Evolutionary conservation across 2,113 vertebrate genomes (phyloP), one percentile per base, ranked within the genome.

Genomic region (Trachemys scripta): DNA sequence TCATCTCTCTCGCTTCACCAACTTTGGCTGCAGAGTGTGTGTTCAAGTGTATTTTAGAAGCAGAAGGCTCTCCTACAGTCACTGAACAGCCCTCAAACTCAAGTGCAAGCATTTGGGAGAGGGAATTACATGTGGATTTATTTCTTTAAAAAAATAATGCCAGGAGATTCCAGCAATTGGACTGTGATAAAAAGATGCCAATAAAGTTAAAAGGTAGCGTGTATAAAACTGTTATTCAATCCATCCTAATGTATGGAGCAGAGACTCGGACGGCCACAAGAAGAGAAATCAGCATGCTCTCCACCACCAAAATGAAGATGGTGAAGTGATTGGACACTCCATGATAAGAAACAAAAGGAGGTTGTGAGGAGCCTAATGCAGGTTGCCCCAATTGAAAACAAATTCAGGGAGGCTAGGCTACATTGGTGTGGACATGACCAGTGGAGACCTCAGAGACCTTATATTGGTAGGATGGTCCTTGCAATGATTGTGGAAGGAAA

Each of bases 1-100:
- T 98, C 93, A 96, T 97, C 91, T 96, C 83, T 95, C 94, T 97
- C 5, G 17, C 82, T 97, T 97, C 86, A 96, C 50, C 93, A 94
- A 12, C 81, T 93, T 96, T 91, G 89, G 90, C 80, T 96, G 19
- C 31, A 92, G 84, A 87, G 49, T 84, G 3, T 72, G 3, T 92
- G 53, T 95, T 94, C 82, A 27, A 96, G 83, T 92, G 57, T 85
- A 94, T 94, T 22, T 45, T 92, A 56, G 85, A 57, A 94, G 85
- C 69, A 92, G 56, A 87, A 80, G 12, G 6, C 50, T 90, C 8
- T 82, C 87, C 65, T 93, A 45, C 5, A 93, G 24, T 82, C 85
- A 78, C 59, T 92, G 25, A 85, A 90, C 49, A 87, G 94, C 35
- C 24, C 65, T 95, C 9, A 50, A 53, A 75, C 17, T 2, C 19